A percentile compares a stretch with the other conserved stretches of the same genome.
These are phyloP conservation scores for Toxotes lorentzi DNA, from an alignment of 2,797 vertebrate genomes.

Conservation along the genomic window DNA sequence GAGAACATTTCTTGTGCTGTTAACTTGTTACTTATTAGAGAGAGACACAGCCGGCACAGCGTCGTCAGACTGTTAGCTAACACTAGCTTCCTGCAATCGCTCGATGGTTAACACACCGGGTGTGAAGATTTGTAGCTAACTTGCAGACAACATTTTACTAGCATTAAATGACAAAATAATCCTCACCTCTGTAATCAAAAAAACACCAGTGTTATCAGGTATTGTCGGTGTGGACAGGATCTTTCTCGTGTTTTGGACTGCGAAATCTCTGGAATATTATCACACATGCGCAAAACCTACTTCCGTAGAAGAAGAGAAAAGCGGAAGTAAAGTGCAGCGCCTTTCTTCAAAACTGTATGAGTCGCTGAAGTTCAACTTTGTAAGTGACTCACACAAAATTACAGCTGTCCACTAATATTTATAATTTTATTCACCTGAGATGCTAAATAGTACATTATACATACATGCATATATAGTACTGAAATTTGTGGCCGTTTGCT, in stretches of 20 bases:
- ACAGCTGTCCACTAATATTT: neutral
- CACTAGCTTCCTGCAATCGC: conserved; percentile 24
- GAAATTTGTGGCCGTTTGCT: neutral
- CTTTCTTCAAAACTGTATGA: conserved; percentile 59
- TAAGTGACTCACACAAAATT: conserved; percentile 26
- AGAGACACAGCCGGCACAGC: neutral
- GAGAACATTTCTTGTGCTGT: neutral
- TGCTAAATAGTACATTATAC: too few species aligned
- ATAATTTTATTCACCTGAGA: neutral
- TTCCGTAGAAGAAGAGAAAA: conserved; percentile 33
- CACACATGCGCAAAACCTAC: conserved; percentile 22
- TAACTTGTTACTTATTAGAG: neutral
- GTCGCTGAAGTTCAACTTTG: neutral
- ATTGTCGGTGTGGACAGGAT: neutral
- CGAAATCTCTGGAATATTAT: conserved; percentile 34
- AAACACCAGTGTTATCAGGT: neutral
- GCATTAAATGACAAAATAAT: neutral
- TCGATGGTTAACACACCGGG: neutral
- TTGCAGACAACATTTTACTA: too few species aligned
- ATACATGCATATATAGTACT: too few species aligned
- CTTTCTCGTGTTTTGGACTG: neutral
- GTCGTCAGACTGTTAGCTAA: conserved; percentile 32
- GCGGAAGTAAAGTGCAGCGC: conserved; percentile 61
- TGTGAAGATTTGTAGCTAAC: neutral
- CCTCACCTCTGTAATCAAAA: conserved; percentile 32